Percentiles rank a stretch among this genome's conserved stretches.
Conservation (phyloP, 2,888 invertebrate genomes). For the Erpobdella octoculata region DNA sequence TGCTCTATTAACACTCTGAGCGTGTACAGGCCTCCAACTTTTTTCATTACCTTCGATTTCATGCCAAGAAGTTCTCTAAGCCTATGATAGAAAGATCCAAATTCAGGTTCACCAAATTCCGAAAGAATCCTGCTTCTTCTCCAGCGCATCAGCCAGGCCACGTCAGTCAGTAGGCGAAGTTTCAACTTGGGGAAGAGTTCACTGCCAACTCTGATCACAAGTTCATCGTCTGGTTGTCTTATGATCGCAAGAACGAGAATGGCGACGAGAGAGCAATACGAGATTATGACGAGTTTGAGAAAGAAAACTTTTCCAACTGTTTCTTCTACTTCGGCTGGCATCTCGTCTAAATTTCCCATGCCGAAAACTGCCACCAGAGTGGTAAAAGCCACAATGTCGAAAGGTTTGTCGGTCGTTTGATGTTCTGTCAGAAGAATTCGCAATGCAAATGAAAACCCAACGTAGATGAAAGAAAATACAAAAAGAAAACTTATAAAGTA, state of each 20-base stretch:
- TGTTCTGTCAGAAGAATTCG: background rate
- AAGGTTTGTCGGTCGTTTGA: background rate
- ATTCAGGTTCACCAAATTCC: background rate
- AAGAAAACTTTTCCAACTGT: background rate
- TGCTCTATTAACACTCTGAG: background rate
- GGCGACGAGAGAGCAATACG: slow-evolving; percentile 19
- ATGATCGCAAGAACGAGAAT: slow-evolving; percentile 25
- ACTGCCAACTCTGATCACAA: slow-evolving; percentile 12
- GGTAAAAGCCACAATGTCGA: background rate
- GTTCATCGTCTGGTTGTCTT: slow-evolving; percentile 24
- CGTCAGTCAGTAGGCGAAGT: slow-evolving; percentile 11
- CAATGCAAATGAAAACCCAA: slow-evolving; percentile 19
- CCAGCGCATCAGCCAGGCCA: slow-evolving; percentile 8
- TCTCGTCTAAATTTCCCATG: slow-evolving; percentile 22
- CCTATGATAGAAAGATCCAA: background rate
- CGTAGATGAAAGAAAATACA: slow-evolving; percentile 18
- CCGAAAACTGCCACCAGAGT: slow-evolving; percentile 20
- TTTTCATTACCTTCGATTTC: background rate
- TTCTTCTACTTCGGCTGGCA: slow-evolving; percentile 6
- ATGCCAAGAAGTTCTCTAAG: background rate
- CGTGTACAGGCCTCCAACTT: background rate
- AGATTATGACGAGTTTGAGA: slow-evolving; percentile 7
- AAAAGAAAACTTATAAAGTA: slow-evolving; percentile 20
- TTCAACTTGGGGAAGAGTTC: slow-evolving; percentile 10
- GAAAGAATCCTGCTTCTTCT: background rate